Percentiles rank a stretch among this genome's conserved stretches.
phyloP scores from a whole-genome alignment of 2,113 vertebrate genomes.

The Salvator merianae region DNA sequence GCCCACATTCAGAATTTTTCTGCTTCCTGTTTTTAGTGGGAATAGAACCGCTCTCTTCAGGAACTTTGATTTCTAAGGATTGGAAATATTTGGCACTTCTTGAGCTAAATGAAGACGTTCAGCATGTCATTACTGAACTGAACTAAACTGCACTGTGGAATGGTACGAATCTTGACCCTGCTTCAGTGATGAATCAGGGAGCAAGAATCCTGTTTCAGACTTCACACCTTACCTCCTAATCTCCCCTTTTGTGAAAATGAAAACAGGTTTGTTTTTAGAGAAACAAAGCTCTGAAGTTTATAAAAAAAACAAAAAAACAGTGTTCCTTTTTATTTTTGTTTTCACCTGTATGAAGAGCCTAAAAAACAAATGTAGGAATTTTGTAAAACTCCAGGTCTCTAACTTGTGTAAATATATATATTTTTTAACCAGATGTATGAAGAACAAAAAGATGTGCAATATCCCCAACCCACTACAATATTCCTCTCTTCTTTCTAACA shows the following conservation, averaged over 20 bases:
- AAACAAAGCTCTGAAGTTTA: conserved; percentile 26
- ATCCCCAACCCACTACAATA: conserved; percentile 56
- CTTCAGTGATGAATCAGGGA: conserved; percentile 21
- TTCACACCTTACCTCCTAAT: conserved; percentile 28
- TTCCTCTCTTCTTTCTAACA: conserved; percentile 43
- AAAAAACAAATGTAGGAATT: conserved; percentile 60
- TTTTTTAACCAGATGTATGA: conserved; percentile 76
- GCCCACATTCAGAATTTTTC: conserved; percentile 15
- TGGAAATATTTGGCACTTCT: conserved; percentile 21
- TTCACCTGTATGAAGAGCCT: conserved; percentile 23
- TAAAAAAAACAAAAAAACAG: neutral
- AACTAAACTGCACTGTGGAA: conserved; percentile 39
- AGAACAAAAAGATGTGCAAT: conserved; percentile 80
- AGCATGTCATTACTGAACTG: neutral
- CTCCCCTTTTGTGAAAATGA: conserved; percentile 26
- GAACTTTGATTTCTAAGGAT: neutral
- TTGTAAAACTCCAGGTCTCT: conserved; percentile 72
- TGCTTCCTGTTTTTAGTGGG: conserved; percentile 25
- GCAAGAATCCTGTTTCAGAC: conserved; percentile 29
- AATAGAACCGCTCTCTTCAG: conserved; percentile 7
- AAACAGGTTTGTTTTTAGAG: conserved; percentile 35
- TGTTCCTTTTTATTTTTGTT: conserved; percentile 6
- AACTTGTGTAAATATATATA: conserved; percentile 74
- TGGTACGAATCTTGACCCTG: conserved; percentile 20
- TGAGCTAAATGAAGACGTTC: conserved; percentile 1